Evolutionary conservation across 2,888 invertebrate genomes (phyloP), one percentile per base, ranked within the genome.

Genomic region (Elegia similella): DNA sequence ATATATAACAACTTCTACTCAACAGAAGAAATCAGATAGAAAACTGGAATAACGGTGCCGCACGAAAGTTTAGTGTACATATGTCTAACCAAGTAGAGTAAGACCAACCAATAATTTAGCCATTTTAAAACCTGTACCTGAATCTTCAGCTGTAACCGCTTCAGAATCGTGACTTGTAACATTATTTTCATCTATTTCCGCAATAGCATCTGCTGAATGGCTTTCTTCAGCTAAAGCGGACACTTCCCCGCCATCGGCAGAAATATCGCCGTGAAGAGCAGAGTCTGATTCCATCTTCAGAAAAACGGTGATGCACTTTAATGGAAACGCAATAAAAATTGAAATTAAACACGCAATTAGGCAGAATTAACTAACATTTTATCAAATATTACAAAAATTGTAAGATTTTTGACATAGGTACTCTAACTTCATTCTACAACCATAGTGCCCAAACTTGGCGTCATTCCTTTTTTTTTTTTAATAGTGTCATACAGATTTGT

Each of bases 161-260:
- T 86, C 88, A 23, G 78, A 67, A 56, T 85, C 84, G 46, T 86
- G 82, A 62, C 78, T 78, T 56, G 80, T 73, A 64, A 81, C 77
- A 74, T 85, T 86, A 72, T 80, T 82, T 72, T 85, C 90, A 63
- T 82, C 76, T 62, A 77, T 72, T 69, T 86, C 84, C 57, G 73
- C 84, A 59, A 75, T 67, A 63, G 77, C 78, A 72, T 88, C 88
- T 67, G 68, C 64, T 66, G 74, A 69, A 72, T 83, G 83, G 67
- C 80, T 82, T 74, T 86, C 90, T 74, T 86, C 90, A 68, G 76
- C 83, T 70, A 84, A 72, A 70, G 86, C 84, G 62, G 80, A 86
- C 69, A 85, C 87, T 86, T 91, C 89, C 86, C 86, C 91, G 88
- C 91, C 90, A 87, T 90, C 90, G 65, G 84, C 90, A 66, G 84